phyloP scores from a whole-genome alignment of 2,797 vertebrate species.

The Rhynchonycteris naso region DNA sequence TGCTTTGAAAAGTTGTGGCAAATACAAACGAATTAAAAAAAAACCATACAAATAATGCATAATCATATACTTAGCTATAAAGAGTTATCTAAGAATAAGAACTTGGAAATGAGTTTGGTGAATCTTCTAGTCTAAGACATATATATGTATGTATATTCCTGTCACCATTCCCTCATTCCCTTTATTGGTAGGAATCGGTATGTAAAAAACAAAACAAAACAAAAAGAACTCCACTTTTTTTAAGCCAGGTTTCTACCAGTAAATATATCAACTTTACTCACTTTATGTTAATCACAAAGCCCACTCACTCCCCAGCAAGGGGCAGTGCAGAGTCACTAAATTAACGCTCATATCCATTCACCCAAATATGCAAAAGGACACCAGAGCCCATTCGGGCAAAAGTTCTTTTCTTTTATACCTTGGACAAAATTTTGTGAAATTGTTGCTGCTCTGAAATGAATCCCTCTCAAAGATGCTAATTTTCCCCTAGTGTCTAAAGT shows the following conservation, averaged over 20 bases:
- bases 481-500: background rate
- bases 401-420: background rate
- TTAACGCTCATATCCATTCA: background rate
- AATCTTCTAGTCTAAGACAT: background rate
- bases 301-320: background rate
- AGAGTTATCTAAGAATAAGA: background rate
- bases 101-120: background rate
- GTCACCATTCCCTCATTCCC: background rate
- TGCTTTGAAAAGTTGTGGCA: background rate
- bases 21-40: background rate
- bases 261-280: background rate
- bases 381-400: background rate
- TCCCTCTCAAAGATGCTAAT: background rate
- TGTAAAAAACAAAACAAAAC: background rate
- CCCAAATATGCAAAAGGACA: background rate
- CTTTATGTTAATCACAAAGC: background rate
- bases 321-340: background rate
- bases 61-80: background rate
- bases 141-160: background rate
- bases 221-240: background rate
- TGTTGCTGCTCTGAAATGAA: background rate
- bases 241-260: background rate
- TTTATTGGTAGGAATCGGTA: background rate
- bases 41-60: background rate
- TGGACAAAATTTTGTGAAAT: background rate